Base-by-base conservation (phyloP, 1,140 invertebrate species). In the Hypothenemus hampei region DNA sequence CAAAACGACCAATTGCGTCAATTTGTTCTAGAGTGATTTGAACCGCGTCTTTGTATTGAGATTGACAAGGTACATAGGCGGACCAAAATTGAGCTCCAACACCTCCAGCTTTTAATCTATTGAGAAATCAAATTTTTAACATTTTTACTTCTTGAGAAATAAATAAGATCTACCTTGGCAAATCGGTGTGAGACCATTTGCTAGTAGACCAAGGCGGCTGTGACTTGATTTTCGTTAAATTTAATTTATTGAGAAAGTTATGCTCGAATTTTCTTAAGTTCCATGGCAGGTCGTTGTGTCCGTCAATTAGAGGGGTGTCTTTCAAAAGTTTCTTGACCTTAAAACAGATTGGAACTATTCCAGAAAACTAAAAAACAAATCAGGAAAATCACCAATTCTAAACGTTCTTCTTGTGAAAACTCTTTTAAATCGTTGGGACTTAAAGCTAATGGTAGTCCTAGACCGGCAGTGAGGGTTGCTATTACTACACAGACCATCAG, bases 201-300 rank as follows among this genome's bases (percentile, higher is more conserved):
- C 81, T 86, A 58, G 79, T 79, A 35, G 83, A 81, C 89, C 89
- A 92, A 48, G 88, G 85, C 51, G 89, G 82, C 33, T 86, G 77
- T 31, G 78, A 75, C 45, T 80, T 81, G 23, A 93, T 76, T 43
- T 80, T 79, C 64, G 82, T 85, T 50, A 93, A 78, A 72, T 93
- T 89, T 24, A 92, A 81, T 50, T 81, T 78, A 36, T 82, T 80
- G 37, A 95, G 78, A 70, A 86, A 83, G 73, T 91, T 93, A 71
- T 90, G 82, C 52, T 87, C 80, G 70, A 87, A 86, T 65, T 85
- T 86, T 58, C 87, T 77, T 56, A 90, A 81, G 66, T 90, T 89
- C 84, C 86, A 91, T 31, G 91, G 85, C 65, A 93, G 79, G 73
- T 93, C 89, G 72, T 93, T 93, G 73, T 93, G 90, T 43, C 89